Percentiles rank a stretch among this genome's conserved stretches.
Evolutionary conservation across 2,113 vertebrate genomes (phyloP).

Genomic region (Ciconia maguari): DNA sequence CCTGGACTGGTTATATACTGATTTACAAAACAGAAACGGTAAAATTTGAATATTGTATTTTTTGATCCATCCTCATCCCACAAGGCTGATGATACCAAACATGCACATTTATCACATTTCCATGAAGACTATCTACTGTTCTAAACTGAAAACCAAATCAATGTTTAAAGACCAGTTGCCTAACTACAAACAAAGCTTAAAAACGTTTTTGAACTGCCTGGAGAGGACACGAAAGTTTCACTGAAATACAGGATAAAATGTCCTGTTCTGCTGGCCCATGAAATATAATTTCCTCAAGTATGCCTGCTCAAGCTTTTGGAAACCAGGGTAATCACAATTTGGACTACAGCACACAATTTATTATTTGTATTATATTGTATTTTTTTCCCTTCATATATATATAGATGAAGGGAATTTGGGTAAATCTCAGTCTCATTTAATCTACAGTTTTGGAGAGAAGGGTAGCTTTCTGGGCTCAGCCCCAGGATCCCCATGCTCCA

Average conservation of each 20-base stretch:
- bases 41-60: not conserved
- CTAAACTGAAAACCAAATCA: not conserved
- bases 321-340: not conserved
- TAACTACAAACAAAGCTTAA: not conserved
- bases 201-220: not conserved
- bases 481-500: not conserved
- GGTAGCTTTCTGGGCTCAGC: not conserved
- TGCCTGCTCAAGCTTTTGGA: not conserved
- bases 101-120: not conserved
- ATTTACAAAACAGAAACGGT: not conserved
- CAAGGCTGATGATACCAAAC: not conserved
- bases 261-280: not conserved
- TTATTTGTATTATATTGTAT: too few relatives aligned
- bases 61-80: not conserved
- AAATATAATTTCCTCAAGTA: not conserved
- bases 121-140: not conserved
- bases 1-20: not conserved
- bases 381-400: too few relatives aligned
- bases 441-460: not conserved
- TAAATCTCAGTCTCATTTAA: not conserved
- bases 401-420: not conserved
- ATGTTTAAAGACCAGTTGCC: not conserved
- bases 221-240: not conserved
- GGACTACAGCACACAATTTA: not conserved
- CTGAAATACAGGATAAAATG: not conserved